phyloP scores from a whole-genome alignment of 2,888 invertebrate species.

The Tetramorium bicarinatum region DNA sequence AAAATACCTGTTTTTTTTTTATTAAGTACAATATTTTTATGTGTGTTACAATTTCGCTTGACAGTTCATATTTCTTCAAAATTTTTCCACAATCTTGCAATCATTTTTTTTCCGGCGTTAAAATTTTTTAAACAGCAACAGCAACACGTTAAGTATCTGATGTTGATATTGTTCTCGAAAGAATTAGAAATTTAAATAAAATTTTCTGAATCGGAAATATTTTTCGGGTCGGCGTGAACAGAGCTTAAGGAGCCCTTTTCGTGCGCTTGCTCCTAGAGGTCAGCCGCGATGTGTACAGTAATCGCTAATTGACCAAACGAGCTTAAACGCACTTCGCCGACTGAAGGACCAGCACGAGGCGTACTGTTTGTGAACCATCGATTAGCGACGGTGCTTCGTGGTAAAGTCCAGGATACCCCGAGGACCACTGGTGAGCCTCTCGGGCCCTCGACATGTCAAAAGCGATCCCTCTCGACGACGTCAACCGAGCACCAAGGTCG shows the following conservation, averaged over 20 bases:
- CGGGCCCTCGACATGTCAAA: constrained; percentile 76
- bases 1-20: neutral
- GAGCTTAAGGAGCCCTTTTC: constrained; percentile 65
- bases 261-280: constrained; percentile 63
- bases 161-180: neutral
- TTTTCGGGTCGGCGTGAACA: constrained; percentile 49
- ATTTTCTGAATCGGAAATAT: neutral
- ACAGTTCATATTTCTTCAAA: neutral
- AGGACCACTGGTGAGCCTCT: constrained; percentile 68
- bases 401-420: constrained; percentile 71
- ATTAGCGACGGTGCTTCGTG: constrained; percentile 79
- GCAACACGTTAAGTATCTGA: no score
- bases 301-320: constrained; percentile 84
- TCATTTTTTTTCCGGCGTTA: neutral
- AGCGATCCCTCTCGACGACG: constrained; percentile 73
- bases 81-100: neutral
- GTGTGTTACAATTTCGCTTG: neutral
- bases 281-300: constrained; percentile 69
- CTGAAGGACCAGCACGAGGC: constrained; percentile 73
- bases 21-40: neutral
- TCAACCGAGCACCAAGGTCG: constrained; percentile 69
- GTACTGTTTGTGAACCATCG: constrained; percentile 82
- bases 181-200: neutral
- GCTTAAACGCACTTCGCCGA: constrained; percentile 83
- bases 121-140: neutral